Percentiles rank a stretch among this genome's conserved stretches.
Conservation (phyloP, 2,113 vertebrate genomes). For the Microcebus jonahi region DNA sequence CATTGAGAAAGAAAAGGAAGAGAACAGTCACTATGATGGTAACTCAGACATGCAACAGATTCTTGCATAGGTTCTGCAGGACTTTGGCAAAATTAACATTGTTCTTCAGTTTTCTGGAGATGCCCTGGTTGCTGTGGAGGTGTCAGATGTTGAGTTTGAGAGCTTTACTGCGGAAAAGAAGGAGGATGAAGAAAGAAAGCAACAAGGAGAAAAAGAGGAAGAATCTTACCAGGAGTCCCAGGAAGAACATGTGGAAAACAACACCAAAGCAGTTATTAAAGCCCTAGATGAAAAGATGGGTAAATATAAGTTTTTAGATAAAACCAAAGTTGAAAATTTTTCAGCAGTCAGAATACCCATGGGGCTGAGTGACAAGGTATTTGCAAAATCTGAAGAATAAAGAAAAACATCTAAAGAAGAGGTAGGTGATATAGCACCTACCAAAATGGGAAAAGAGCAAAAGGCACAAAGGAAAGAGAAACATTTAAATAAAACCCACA, state of each 20-base stretch:
- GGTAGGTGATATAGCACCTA: slow-evolving; percentile 79
- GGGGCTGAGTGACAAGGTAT: slow-evolving; percentile 89
- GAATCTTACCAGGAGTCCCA: not conserved
- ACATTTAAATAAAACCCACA: slow-evolving; percentile 59
- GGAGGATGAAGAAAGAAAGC: slow-evolving; percentile 66
- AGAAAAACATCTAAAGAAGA: slow-evolving; percentile 51
- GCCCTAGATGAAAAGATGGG: slow-evolving; percentile 95
- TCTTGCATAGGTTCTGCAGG: slow-evolving; percentile 91
- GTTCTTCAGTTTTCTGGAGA: slow-evolving; percentile 93
- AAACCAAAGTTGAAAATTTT: slow-evolving; percentile 95
- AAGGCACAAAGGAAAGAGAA: slow-evolving; percentile 83
- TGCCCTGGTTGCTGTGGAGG: slow-evolving; percentile 93
- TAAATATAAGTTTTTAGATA: slow-evolving; percentile 95
- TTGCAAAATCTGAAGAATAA: slow-evolving; percentile 84
- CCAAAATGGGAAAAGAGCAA: slow-evolving; percentile 88
- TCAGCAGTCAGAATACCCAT: slow-evolving; percentile 97
- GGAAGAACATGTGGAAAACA: slow-evolving; percentile 68
- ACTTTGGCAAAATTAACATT: slow-evolving; percentile 96
- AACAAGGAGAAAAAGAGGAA: not conserved
- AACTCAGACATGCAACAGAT: slow-evolving; percentile 88
- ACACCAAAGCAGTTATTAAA: slow-evolving; percentile 86
- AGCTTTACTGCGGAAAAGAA: slow-evolving; percentile 80
- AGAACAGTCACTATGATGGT: slow-evolving; percentile 30
- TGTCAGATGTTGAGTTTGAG: slow-evolving; percentile 87
- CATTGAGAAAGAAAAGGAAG: slow-evolving; percentile 49